Evolutionary conservation across 2,113 vertebrate species (phyloP), one percentile per base, ranked within the genome.

Genomic region (Harpagus bidentatus): DNA sequence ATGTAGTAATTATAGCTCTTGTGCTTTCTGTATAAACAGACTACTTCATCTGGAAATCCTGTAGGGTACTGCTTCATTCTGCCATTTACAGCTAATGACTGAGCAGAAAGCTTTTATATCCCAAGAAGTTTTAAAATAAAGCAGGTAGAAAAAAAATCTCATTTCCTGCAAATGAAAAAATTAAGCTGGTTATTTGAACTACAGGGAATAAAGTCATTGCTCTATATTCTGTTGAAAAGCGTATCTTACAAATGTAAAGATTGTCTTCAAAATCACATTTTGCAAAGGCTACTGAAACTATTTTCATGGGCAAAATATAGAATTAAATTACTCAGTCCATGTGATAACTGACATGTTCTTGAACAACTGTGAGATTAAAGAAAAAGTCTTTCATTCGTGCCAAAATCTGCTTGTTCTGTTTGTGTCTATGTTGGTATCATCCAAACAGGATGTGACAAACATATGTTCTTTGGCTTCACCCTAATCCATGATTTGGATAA

Each of bases 1-100:
- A 94, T 92, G 87, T 88, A 76, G 93, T 97, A 97, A 98, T 98
- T 97, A 97, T 53, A 97, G 96, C 79, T 94, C 79, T 95, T 78
- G 83, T 91, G 56, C 62, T 89, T 90, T 97, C 94, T 94, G 73
- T 97, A 82, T 94, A 96, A 97, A 97, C 95, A 97, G 93, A 93
- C 83, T 86, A 40, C 85, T 96, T 94, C 38, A 81, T 93, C 90
- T 94, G 82, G 65, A 96, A 96, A 93, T 90, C 86, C 81, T 94
- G 90, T 80, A 83, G 81, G 66, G 28, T 78, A 70, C 74, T 82
- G 59, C 79, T 96, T 94, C 70, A 59, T 94, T 89, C 85, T 91
- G 36, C 62, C 88, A 55, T 95, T 96, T 93, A 43, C 82, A 92
- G 71, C 72, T 95, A 88, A 97, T 94, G 92, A 77, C 76, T 82